These are phyloP conservation scores for Notarius lentiginosus DNA, from an alignment of 2,113 vertebrate genomes.

Conservation along the genomic window DNA sequence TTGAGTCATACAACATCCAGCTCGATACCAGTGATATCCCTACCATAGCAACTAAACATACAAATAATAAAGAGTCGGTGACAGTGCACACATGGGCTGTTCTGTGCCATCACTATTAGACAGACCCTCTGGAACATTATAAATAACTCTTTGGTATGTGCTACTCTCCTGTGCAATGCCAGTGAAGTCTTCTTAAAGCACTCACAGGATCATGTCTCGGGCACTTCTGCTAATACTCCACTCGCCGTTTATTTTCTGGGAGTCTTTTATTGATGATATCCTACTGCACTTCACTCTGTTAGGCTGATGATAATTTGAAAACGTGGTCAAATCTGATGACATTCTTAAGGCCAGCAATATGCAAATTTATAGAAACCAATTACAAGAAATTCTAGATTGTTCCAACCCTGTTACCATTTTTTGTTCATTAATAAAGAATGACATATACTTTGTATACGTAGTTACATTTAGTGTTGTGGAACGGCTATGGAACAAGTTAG, in stretches of 20 bases:
- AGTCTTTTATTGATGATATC: neutral
- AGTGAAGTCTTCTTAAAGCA: neutral
- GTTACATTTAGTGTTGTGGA: neutral
- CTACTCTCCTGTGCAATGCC: neutral
- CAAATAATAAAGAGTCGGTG: neutral
- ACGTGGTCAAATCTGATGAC: no score
- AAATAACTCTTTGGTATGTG: neutral
- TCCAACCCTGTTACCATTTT: neutral
- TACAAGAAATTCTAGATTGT: no score
- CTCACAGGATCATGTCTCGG: neutral
- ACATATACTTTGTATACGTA: neutral
- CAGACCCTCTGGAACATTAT: neutral
- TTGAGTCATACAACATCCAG: neutral
- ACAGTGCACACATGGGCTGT: neutral
- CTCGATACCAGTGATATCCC: neutral
- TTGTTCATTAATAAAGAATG: neutral
- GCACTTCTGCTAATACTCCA: neutral
- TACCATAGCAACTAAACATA: constrained; percentile 25
- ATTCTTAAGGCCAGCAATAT: no score
- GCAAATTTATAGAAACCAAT: no score
- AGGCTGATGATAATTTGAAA: no score
- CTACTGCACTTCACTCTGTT: neutral
- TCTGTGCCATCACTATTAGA: neutral
- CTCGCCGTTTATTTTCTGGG: neutral
- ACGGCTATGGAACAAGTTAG: no score